Percentiles rank a stretch among this genome's conserved stretches.
phyloP scores from a whole-genome alignment of 2,113 vertebrate species.

The Nyctereutes procyonoides region DNA sequence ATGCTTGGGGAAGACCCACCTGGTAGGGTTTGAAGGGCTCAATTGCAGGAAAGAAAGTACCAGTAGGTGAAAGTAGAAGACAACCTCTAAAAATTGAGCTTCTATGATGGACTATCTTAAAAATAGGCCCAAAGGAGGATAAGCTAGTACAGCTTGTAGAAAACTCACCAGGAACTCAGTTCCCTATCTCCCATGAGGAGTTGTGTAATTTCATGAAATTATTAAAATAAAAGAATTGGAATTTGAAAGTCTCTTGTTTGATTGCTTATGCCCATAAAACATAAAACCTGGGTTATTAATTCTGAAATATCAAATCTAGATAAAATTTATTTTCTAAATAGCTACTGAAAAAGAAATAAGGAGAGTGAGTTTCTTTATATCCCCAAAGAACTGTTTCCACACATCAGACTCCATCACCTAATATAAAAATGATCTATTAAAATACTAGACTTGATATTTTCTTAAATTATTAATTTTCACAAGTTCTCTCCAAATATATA shows the following conservation, averaged over 20 bases:
- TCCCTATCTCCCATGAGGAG: conserved; percentile 43
- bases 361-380: conserved; percentile 39
- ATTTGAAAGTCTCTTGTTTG: conserved; percentile 52
- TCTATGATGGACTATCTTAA: conserved; percentile 61
- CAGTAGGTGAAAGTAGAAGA: conserved; percentile 5
- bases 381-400: background rate
- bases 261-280: conserved; percentile 56
- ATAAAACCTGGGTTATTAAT: conserved; percentile 23
- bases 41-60: conserved; percentile 35
- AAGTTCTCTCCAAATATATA: conserved; percentile 27
- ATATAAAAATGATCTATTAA: conserved; percentile 37
- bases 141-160: conserved; percentile 30
- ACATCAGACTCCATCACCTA: background rate
- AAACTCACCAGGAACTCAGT: conserved; percentile 25
- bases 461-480: conserved; percentile 64
- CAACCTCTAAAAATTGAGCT: conserved; percentile 49
- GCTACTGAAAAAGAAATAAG: conserved; percentile 60
- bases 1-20: background rate
- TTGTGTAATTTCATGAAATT: conserved; percentile 50
- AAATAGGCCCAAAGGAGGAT: conserved; percentile 28
- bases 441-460: conserved; percentile 52
- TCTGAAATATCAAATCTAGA: conserved; percentile 49
- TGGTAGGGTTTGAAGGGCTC: background rate
- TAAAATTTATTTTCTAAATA: conserved; percentile 62
- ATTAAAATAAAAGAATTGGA: conserved; percentile 55